phyloP scores from a whole-genome alignment of 2,797 vertebrate genomes.

The Acipenser transmontanus region DNA sequence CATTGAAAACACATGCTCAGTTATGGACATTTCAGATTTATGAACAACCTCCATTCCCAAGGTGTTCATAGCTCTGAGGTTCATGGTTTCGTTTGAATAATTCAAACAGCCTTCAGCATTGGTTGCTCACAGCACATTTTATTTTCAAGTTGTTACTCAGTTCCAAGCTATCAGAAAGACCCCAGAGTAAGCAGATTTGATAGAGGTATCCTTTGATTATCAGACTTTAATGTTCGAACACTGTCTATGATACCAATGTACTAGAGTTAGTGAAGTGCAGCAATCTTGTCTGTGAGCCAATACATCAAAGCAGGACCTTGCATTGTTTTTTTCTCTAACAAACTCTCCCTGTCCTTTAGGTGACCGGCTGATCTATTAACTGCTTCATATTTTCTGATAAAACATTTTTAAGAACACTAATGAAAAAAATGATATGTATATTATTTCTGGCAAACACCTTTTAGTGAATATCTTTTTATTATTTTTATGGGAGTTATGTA shows the following conservation, averaged over 20 bases:
- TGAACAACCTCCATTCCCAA: too few species aligned
- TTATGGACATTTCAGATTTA: too few species aligned
- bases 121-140: too few species aligned
- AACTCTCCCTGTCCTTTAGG: constrained; percentile 16
- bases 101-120: too few species aligned
- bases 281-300: constrained; percentile 1
- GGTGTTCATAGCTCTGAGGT: too few species aligned
- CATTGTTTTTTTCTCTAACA: neutral
- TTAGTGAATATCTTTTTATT: constrained; percentile 35
- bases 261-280: constrained; percentile 1
- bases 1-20: too few species aligned
- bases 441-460: constrained; percentile 24
- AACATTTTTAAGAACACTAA: constrained; percentile 23
- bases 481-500: constrained; percentile 29
- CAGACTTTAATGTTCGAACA: constrained; percentile 10
- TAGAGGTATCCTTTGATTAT: neutral
- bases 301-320: neutral
- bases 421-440: constrained; percentile 11
- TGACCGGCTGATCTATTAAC: constrained; percentile 3
- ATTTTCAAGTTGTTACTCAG: too few species aligned
- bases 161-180: too few species aligned
- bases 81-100: too few species aligned
- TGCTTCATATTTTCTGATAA: constrained; percentile 39
- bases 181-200: too few species aligned
- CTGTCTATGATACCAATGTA: constrained; percentile 32